A percentile compares a stretch with the other conserved stretches of the same genome.
Evolutionary conservation across 2,797 vertebrate genomes (phyloP).

Genomic region (Antrozous pallidus): DNA sequence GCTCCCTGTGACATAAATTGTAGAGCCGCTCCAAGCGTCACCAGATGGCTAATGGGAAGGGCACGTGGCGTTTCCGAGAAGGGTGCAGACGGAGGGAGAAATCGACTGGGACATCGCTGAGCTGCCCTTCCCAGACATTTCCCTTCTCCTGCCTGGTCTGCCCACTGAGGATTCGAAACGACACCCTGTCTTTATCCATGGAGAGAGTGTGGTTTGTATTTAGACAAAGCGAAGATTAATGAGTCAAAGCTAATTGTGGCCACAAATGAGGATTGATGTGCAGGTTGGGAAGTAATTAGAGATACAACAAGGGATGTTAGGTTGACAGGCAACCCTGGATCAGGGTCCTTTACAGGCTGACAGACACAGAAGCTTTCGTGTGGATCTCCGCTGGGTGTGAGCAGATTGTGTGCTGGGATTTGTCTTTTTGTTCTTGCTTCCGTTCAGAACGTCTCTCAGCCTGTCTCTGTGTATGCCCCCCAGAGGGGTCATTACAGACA

Average conservation of each 20-base stretch:
- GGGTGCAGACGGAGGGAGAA: not conserved
- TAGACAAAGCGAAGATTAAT: conserved; percentile 39
- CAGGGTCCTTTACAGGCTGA: not conserved
- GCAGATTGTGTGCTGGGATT: not conserved
- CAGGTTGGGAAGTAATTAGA: not conserved
- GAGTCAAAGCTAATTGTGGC: conserved; percentile 32
- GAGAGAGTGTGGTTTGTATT: not conserved
- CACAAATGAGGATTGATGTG: not conserved
- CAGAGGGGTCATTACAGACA: not conserved
- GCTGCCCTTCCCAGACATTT: not conserved
- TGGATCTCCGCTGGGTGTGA: not conserved
- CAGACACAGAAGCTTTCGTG: not conserved
- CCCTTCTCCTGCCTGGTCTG: not conserved
- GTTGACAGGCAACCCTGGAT: not conserved
- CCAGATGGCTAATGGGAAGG: conserved; percentile 35
- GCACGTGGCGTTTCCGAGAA: conserved; percentile 20
- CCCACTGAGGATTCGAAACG: not conserved
- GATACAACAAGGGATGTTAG: not conserved
- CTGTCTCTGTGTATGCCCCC: not conserved
- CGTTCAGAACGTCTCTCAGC: not conserved
- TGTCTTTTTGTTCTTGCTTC: not conserved
- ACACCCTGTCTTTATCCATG: not conserved
- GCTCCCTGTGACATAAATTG: conserved; percentile 48
- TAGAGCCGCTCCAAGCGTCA: conserved; percentile 6
- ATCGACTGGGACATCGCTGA: not conserved